Percentiles rank a stretch among this genome's conserved stretches.
These are phyloP conservation scores for Lates calcarifer DNA, from an alignment of 2,113 vertebrate genomes.

Conservation along the genomic window DNA sequence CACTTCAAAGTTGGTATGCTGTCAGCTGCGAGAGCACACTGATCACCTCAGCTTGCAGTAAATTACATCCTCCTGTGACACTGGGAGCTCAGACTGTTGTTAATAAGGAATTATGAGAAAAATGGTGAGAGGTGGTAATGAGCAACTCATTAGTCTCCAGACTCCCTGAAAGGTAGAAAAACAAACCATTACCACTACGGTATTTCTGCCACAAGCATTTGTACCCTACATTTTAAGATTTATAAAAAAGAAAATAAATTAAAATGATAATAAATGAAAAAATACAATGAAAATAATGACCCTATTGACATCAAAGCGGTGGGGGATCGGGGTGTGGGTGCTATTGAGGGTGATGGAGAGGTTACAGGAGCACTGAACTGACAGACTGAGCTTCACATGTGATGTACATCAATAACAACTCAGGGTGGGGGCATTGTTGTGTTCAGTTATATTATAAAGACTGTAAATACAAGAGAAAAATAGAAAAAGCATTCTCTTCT, in stretches of 20 bases:
- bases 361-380: constrained; percentile 34
- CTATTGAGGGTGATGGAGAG: constrained; percentile 18
- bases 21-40: too few relatives aligned
- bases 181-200: too few relatives aligned
- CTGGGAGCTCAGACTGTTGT: too few relatives aligned
- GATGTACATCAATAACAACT: constrained; percentile 11
- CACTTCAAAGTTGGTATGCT: too few relatives aligned
- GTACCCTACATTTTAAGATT: too few relatives aligned
- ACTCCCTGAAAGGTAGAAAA: background rate
- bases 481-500: too few relatives aligned
- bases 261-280: background rate
- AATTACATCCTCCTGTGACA: background rate
- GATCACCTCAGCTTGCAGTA: background rate
- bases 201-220: too few relatives aligned
- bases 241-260: too few relatives aligned
- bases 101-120: too few relatives aligned
- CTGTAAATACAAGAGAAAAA: too few relatives aligned
- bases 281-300: too few relatives aligned
- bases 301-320: too few relatives aligned
- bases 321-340: background rate
- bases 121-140: background rate
- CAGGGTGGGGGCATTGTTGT: background rate
- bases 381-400: constrained; percentile 40
- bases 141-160: background rate
- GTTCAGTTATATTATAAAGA: background rate